Base-by-base conservation (phyloP, 1,140 invertebrate species). In the Cotesia glomerata region DNA sequence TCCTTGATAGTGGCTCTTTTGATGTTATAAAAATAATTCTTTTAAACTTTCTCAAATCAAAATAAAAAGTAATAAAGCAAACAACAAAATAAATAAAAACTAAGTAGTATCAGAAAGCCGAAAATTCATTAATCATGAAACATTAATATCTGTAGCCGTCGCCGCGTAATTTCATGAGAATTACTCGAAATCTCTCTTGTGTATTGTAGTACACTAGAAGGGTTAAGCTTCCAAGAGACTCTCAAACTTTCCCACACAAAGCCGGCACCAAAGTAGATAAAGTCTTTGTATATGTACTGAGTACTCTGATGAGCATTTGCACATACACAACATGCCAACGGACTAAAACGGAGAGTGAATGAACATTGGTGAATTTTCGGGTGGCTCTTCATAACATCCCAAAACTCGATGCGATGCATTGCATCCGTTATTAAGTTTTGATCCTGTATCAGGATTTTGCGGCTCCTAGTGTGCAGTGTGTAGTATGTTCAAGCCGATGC, bases 361-460 rank as follows among this genome's bases (percentile, higher is more conserved):
- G n/a, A 36, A 73, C 72, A 13, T 36, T 11, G 36, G 9, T 52
- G 61, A 54, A 68, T 49, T 62, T 62, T 73, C 58, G 34, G 61
- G 34, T 32, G 14, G 52, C 56, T 52, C 45, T 51, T 49, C 5
- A 35, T 63, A 36, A 59, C 49, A 54, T 26, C 39, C 49, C 32
- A 16, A 67, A 58, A 59, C 18, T 45, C 52, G 65, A 32, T 39
- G 9, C 26, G 26, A 26, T 26, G 26, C 26, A 45, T 45, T 9
- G 11, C 62, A 71, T 61, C 61, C 61, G 49, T 74, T 74, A 76
- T 74, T 74, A 74, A 72, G 75, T 74, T 72, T 71, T 76, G 75
- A 76, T 76, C 70, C 70, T 71, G 52, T 16, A 51, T 64, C 52
- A 36, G 58, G 65, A 51, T 45, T 45, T 67, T 52, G 39, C 14